A percentile compares a stretch with the other conserved stretches of the same genome.
phyloP scores from a whole-genome alignment of 2,113 vertebrate species.

The Thomomys bottae region DNA sequence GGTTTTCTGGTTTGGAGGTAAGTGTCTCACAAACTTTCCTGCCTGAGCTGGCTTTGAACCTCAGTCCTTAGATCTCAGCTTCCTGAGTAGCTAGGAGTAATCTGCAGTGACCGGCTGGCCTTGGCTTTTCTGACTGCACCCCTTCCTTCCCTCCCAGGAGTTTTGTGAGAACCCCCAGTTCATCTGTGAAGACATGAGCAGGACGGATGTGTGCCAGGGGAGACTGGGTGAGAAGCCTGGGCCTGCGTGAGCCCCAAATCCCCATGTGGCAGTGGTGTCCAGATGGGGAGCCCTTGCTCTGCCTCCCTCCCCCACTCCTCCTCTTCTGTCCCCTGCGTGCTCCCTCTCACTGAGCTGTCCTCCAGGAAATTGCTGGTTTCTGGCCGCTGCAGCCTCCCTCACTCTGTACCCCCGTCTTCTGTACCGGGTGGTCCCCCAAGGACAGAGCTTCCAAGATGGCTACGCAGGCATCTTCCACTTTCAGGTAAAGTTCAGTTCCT shows the following conservation, averaged over 20 bases:
- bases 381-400: constrained; percentile 77
- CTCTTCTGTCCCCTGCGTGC: too few relatives aligned
- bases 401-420: constrained; percentile 78
- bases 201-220: constrained; percentile 82
- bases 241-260: background rate
- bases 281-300: too few relatives aligned
- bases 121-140: background rate
- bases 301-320: background rate
- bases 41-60: too few relatives aligned
- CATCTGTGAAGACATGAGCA: constrained; percentile 79
- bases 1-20: too few relatives aligned
- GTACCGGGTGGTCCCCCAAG: constrained; percentile 71
- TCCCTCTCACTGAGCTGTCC: background rate
- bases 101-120: too few relatives aligned
- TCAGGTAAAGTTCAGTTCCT: constrained; percentile 70
- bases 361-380: constrained; percentile 83
- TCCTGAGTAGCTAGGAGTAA: too few relatives aligned
- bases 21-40: too few relatives aligned
- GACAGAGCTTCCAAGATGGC: constrained; percentile 75
- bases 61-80: too few relatives aligned
- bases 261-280: background rate
- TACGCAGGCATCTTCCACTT: constrained; percentile 84
- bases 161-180: constrained; percentile 76
- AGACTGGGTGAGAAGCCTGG: constrained; percentile 65
- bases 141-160: constrained; percentile 64